phyloP scores from a whole-genome alignment of 1,140 invertebrate genomes.

The Chelonus insularis region DNA sequence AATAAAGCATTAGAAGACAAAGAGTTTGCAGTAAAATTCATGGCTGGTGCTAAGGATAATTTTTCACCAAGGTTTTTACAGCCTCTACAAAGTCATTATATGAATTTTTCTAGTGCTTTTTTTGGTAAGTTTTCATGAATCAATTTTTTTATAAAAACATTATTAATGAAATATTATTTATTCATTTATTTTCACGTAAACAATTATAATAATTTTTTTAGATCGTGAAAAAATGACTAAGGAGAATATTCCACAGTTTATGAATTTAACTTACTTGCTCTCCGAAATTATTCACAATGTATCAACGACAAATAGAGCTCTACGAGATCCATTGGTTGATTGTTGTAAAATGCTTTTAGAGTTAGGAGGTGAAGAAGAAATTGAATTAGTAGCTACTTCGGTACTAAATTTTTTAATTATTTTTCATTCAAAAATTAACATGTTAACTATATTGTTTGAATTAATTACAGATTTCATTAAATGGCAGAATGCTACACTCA shows the following conservation, averaged over 20 bases:
- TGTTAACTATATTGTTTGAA: not conserved
- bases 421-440: not conserved
- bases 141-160: no score
- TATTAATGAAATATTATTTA: no score
- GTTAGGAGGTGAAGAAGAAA: slow-evolving; percentile 9
- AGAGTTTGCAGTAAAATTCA: no score
- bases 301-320: not conserved
- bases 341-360: slow-evolving; percentile 1
- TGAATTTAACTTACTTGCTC: slow-evolving; percentile 7
- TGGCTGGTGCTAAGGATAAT: no score
- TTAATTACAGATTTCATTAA: slow-evolving; percentile 13
- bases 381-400: slow-evolving; percentile 11
- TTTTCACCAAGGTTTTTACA: no score
- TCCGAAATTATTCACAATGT: not conserved
- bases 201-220: not conserved
- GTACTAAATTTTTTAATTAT: no score
- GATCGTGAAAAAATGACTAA: not conserved
- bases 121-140: no score
- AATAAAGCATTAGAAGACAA: no score
- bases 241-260: not conserved
- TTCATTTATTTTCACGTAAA: no score
- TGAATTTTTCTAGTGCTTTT: no score
- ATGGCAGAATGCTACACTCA: slow-evolving; percentile 3
- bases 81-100: no score
- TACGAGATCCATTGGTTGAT: not conserved